Conservation (phyloP, 2,888 invertebrate genomes). For the Iselma pallidipennis region DNA sequence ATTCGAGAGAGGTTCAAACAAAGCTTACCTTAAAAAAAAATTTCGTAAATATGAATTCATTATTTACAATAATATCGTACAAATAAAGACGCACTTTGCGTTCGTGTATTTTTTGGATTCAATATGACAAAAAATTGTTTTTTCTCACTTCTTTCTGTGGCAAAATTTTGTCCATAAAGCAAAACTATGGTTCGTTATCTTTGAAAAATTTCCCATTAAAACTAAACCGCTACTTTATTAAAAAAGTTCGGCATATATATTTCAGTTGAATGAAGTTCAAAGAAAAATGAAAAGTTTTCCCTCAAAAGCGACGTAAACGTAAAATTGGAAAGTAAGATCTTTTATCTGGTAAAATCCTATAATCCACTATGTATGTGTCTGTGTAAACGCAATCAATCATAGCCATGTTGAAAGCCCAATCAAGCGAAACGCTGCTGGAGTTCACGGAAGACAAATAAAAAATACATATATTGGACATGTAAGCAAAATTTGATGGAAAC, state of each 20-base stretch:
- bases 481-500: neutral
- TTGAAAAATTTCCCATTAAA: neutral
- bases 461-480: neutral
- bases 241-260: neutral
- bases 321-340: neutral
- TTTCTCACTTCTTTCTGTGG: too few species aligned
- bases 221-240: neutral
- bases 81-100: too few species aligned
- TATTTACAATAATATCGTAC: too few species aligned
- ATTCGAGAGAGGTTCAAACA: too few species aligned
- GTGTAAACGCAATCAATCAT: slow-evolving; percentile 27
- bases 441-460: slow-evolving; percentile 16
- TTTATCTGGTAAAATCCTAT: slow-evolving; percentile 9
- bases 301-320: neutral
- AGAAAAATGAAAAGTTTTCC: too few species aligned
- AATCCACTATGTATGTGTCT: slow-evolving; percentile 12
- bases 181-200: neutral
- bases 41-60: too few species aligned
- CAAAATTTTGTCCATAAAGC: neutral
- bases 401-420: slow-evolving; percentile 18
- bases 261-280: neutral
- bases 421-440: slow-evolving; percentile 16
- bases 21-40: too few species aligned
- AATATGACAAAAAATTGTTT: too few species aligned
- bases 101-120: too few species aligned